A percentile compares a stretch with the other conserved stretches of the same genome.
These are phyloP conservation scores for Chironomus riparius DNA, from an alignment of 2,888 invertebrate genomes.

Conservation along the genomic window DNA sequence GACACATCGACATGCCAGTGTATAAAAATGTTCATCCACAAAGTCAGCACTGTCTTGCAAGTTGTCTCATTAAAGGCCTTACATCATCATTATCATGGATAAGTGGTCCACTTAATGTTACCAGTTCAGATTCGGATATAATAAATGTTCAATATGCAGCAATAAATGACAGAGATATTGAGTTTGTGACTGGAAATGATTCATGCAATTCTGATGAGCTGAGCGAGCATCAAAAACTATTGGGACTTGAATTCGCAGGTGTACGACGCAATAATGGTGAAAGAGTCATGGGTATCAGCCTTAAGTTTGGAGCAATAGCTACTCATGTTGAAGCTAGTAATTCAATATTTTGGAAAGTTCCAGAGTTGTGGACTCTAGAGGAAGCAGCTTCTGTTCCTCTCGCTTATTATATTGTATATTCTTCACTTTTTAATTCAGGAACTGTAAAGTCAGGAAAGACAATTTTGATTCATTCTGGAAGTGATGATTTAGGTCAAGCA, in stretches of 20 bases:
- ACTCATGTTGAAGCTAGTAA: slow-evolving; percentile 40
- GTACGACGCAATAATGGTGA: slow-evolving; percentile 43
- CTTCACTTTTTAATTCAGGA: slow-evolving; percentile 48
- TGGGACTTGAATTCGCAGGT: slow-evolving; percentile 55
- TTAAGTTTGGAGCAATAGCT: slow-evolving; percentile 11
- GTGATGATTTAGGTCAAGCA: slow-evolving; percentile 88
- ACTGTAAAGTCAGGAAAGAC: slow-evolving; percentile 54
- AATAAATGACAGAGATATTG: slow-evolving; percentile 81
- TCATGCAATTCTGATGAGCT: slow-evolving; percentile 56
- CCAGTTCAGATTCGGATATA: slow-evolving; percentile 33
- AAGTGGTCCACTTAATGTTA: slow-evolving; percentile 48
- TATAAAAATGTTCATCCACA: slow-evolving; percentile 42
- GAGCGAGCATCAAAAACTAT: slow-evolving; percentile 45
- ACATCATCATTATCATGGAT: slow-evolving; percentile 67
- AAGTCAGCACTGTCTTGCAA: slow-evolving; percentile 58
- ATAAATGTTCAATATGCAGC: slow-evolving; percentile 59
- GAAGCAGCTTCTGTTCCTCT: slow-evolving; percentile 64
- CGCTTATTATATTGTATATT: slow-evolving; percentile 54
- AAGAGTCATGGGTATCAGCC: slow-evolving; percentile 47
- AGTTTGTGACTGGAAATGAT: slow-evolving; percentile 79
- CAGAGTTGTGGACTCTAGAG: slow-evolving; percentile 55
- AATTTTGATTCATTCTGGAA: slow-evolving; percentile 81
- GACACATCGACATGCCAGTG: slow-evolving; percentile 52
- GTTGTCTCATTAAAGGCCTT: slow-evolving; percentile 65
- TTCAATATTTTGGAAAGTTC: slow-evolving; percentile 54